Percentiles rank a stretch among this genome's conserved stretches.
Conservation (phyloP, 2,888 invertebrate species). For the Dryobotodes eremita region DNA sequence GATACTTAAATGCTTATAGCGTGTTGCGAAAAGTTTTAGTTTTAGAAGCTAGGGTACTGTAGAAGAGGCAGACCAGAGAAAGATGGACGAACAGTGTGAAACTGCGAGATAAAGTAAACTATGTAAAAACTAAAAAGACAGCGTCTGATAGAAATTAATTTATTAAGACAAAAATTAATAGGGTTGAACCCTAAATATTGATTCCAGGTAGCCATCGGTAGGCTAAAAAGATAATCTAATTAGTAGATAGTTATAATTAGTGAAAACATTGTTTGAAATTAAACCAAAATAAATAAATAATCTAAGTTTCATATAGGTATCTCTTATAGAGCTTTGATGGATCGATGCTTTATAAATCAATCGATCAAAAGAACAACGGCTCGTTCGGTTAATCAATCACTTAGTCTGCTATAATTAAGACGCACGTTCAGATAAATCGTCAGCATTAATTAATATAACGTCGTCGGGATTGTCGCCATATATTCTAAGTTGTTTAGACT, state of each 20-base stretch:
- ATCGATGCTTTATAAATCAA: constrained; percentile 12
- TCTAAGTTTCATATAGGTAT: neutral
- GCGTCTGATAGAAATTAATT: neutral
- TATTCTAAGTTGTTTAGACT: constrained; percentile 72
- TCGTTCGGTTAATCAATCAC: constrained; percentile 26
- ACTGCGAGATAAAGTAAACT: neutral
- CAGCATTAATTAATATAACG: constrained; percentile 37
- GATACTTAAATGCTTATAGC: neutral
- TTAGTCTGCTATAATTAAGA: constrained; percentile 36
- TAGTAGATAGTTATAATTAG: neutral
- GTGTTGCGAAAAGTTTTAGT: neutral
- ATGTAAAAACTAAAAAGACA: no score
- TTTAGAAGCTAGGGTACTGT: neutral
- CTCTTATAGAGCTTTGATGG: neutral
- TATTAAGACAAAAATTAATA: no score
- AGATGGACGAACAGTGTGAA: neutral
- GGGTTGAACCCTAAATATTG: neutral
- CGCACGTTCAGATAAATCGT: constrained; percentile 19
- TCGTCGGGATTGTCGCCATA: constrained; percentile 42
- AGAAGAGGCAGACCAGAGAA: neutral
- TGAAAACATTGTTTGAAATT: neutral
- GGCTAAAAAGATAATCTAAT: neutral
- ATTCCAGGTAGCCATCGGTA: neutral
- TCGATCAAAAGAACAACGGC: constrained; percentile 22
- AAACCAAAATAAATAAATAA: neutral